Percentiles rank a stretch among this genome's conserved stretches.
These are phyloP conservation scores for Aurelia sp. DNA, from an alignment of 30 jellyfish, hydroid and myxozoan genomes.

Conservation along the genomic window DNA sequence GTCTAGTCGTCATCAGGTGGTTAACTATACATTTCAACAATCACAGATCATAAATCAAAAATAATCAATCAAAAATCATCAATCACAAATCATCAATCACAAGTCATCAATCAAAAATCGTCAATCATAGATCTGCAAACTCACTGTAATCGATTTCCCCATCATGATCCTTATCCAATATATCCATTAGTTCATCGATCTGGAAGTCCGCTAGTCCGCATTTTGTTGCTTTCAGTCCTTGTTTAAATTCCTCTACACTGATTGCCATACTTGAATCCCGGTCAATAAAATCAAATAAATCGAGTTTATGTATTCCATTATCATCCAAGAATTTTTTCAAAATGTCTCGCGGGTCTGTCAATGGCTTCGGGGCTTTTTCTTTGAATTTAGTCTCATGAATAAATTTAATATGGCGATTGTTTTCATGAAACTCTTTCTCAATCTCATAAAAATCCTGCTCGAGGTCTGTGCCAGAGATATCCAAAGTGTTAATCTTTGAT, in stretches of 20 bases:
- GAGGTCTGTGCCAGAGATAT: slow-evolving; percentile 57
- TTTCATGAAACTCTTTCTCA: slow-evolving; percentile 5
- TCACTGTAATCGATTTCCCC: slow-evolving; percentile 76
- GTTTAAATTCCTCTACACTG: slow-evolving; percentile 64
- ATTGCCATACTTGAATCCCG: slow-evolving; percentile 68
- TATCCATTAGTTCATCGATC: slow-evolving; percentile 62
- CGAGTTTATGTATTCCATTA: slow-evolving; percentile 64
- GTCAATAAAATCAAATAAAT: slow-evolving; percentile 66
- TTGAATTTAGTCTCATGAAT: slow-evolving; percentile 48
- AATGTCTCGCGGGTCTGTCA: slow-evolving; percentile 59
- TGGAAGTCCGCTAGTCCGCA: slow-evolving; percentile 79
- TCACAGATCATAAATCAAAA: background rate
- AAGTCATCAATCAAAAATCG: background rate
- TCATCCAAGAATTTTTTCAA: slow-evolving; percentile 57
- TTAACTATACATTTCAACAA: too few relatives aligned
- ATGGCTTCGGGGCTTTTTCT: slow-evolving; percentile 18
- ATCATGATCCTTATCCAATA: slow-evolving; percentile 61
- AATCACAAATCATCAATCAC: slow-evolving; percentile 48
- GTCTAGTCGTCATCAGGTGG: too few relatives aligned
- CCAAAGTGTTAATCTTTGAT: slow-evolving; percentile 34
- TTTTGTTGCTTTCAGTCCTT: slow-evolving; percentile 57
- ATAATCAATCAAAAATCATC: background rate
- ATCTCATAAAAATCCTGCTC: slow-evolving; percentile 34
- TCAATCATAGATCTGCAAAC: slow-evolving; percentile 53
- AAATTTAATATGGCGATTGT: slow-evolving; percentile 29